Percentiles rank a stretch among this genome's conserved stretches.
phyloP scores from a whole-genome alignment of 1,140 invertebrate species.

The Liolophura sinensis region DNA sequence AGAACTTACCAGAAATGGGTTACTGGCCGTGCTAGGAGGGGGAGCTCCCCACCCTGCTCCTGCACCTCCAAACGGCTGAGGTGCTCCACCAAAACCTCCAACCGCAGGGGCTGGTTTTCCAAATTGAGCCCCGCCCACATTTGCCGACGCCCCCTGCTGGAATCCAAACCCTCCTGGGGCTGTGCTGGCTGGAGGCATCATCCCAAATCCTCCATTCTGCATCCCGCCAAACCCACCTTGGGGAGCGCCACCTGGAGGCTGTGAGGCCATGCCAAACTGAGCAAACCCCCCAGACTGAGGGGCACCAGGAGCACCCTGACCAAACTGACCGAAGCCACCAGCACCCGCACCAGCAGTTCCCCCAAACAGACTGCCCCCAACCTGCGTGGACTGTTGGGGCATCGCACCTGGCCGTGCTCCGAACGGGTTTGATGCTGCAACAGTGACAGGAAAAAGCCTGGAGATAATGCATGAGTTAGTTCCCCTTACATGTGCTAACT shows the following conservation, averaged over 20 bases:
- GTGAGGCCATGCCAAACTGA: conserved; percentile 2
- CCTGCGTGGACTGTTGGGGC: conserved; percentile 7
- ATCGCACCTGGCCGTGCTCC: conserved; percentile 11
- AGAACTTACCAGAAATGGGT: conserved; percentile 39
- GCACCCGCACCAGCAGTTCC: conserved; percentile 14
- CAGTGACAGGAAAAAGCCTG: background rate
- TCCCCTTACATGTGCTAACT: too few relatives aligned
- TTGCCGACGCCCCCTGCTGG: background rate
- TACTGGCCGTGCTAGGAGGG: conserved; percentile 10
- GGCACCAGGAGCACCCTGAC: conserved; percentile 7
- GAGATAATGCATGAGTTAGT: too few relatives aligned
- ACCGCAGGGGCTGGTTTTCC: conserved; percentile 15
- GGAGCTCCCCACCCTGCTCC: too few relatives aligned
- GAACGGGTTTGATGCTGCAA: conserved; percentile 32
- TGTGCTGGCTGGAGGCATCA: conserved; percentile 2
- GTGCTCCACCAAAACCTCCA: conserved; percentile 15
- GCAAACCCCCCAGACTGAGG: background rate
- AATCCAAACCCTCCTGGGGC: background rate
- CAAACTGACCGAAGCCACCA: conserved; percentile 24
- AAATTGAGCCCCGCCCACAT: conserved; percentile 3
- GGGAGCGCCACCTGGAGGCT: background rate
- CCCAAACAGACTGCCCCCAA: conserved; percentile 18
- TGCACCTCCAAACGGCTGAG: conserved; percentile 1
- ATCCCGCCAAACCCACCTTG: conserved; percentile 8
- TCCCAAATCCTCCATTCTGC: conserved; percentile 26